Percentiles rank a stretch among this genome's conserved stretches.
These are phyloP conservation scores for Acanthaster planci DNA, from an alignment of 35 echinoderm and acorn worm genomes.

Conservation along the genomic window DNA sequence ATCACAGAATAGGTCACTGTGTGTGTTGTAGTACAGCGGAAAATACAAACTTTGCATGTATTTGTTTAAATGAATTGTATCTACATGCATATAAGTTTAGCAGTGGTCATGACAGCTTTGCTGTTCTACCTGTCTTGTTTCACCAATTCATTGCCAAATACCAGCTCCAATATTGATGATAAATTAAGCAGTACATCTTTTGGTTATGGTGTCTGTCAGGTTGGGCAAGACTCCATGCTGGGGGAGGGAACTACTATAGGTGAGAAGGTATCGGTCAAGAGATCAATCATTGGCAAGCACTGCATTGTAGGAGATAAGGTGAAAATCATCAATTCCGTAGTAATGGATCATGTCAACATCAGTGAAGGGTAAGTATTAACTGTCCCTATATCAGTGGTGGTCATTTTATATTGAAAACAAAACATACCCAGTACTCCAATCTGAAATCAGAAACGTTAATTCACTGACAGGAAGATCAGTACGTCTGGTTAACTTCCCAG, in stretches of 20 bases:
- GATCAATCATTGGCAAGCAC: conserved; percentile 93
- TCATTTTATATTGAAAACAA: neutral
- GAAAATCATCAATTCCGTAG: conserved; percentile 85
- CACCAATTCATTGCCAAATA: no score
- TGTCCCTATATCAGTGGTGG: neutral
- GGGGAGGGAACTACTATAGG: conserved; percentile 72
- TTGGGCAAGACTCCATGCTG: conserved; percentile 96
- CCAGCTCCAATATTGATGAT: no score
- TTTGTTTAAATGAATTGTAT: no score
- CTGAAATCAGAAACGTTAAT: neutral
- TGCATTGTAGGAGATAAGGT: conserved; percentile 91
- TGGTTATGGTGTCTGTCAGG: conserved; percentile 28
- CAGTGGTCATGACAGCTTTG: no score
- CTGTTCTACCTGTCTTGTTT: no score
- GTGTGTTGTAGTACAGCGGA: no score
- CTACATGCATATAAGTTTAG: no score
- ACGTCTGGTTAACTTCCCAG: neutral
- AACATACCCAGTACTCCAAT: neutral
- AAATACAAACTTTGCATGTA: no score
- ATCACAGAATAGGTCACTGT: no score
- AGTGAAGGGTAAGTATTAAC: conserved; percentile 78
- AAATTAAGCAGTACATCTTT: no score
- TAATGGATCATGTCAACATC: conserved; percentile 99
- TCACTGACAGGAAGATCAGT: neutral
- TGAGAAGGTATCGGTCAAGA: conserved; percentile 90